Evolutionary conservation across 2,113 vertebrate species (phyloP).

Genomic region (Xenopus borealis): DNA sequence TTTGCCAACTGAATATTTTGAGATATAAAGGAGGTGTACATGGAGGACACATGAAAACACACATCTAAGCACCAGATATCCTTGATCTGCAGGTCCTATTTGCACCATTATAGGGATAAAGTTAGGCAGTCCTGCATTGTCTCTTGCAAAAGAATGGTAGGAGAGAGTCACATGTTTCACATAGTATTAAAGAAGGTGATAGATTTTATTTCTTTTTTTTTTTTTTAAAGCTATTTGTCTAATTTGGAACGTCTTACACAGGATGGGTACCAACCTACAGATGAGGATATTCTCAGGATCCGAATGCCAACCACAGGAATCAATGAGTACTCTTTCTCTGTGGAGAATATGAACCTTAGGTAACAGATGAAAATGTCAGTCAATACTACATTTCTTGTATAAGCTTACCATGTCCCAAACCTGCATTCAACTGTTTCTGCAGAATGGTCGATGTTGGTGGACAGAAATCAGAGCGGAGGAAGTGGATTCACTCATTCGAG

Average conservation of each 20-base stretch:
- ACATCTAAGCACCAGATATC: no score
- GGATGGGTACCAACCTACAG: slow-evolving; percentile 72
- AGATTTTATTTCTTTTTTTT: not conserved
- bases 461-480: slow-evolving; percentile 84
- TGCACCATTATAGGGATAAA: no score
- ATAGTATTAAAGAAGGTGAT: not conserved
- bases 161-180: no score
- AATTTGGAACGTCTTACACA: slow-evolving; percentile 74
- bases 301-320: slow-evolving; percentile 87
- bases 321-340: slow-evolving; percentile 81
- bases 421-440: not conserved
- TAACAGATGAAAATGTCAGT: slow-evolving; percentile 47
- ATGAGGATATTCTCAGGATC: slow-evolving; percentile 83
- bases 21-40: no score
- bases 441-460: slow-evolving; percentile 89
- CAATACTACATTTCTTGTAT: not conserved
- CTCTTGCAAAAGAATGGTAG: no score
- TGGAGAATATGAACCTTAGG: slow-evolving; percentile 81
- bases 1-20: no score
- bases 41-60: no score
- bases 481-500: slow-evolving; percentile 91
- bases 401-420: no score
- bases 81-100: no score
- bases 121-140: no score
- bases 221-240: slow-evolving; percentile 71